Conservation (phyloP, 2,888 invertebrate genomes). For the Meiosimyza decipiens region DNA sequence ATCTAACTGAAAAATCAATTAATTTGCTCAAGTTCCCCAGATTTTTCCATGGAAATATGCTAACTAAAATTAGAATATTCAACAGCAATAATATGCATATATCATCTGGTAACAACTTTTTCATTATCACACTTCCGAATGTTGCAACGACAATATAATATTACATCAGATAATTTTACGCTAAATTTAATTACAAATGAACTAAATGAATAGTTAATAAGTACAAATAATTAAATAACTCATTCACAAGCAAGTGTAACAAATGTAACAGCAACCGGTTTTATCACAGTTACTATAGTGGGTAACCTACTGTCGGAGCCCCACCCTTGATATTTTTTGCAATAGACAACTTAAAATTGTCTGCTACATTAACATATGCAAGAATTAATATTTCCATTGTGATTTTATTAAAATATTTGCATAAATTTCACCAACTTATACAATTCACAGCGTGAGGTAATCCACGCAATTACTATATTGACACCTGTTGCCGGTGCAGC, state of each 20-base stretch:
- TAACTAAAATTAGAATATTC: not conserved
- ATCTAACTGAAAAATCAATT: no score
- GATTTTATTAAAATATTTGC: slow-evolving; percentile 1
- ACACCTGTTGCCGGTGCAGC: no score
- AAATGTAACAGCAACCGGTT: not conserved
- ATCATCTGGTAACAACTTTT: no score
- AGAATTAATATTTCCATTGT: not conserved
- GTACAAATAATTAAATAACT: not conserved
- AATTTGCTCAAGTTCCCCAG: no score
- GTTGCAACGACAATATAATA: not conserved
- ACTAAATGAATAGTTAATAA: not conserved
- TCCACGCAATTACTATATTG: no score
- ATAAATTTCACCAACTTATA: not conserved
- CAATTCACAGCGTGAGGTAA: not conserved
- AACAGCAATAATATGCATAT: no score
- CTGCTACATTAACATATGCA: no score
- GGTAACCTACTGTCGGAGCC: no score
- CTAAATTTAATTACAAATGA: slow-evolving; percentile 5
- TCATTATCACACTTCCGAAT: not conserved
- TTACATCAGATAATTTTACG: slow-evolving; percentile 17
- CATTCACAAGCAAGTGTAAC: not conserved
- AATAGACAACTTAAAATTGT: no score
- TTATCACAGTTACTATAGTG: no score
- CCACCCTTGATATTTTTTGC: no score
- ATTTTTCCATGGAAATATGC: no score